A percentile compares a stretch with the other conserved stretches of the same genome.
Conservation (phyloP, 2,797 vertebrate genomes). For the Sebastes diploproa region DNA sequence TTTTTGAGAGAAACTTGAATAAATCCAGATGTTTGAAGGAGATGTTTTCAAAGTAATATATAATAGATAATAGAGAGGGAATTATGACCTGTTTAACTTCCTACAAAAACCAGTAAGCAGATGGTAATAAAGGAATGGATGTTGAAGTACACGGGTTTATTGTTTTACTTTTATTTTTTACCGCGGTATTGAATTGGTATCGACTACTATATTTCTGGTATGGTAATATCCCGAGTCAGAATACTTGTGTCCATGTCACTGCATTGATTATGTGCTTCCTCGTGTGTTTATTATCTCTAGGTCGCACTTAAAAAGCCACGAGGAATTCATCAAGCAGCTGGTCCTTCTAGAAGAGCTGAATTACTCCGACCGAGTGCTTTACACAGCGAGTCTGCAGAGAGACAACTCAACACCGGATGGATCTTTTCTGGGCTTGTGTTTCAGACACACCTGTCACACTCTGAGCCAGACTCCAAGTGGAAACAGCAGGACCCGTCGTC, state of each 20-base stretch:
- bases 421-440: conserved; percentile 26
- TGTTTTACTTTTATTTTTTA: accelerated
- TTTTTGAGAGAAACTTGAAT: too few species aligned
- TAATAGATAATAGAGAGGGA: too few species aligned
- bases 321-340: conserved; percentile 25
- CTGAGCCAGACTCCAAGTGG: conserved; percentile 26
- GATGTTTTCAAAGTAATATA: too few species aligned
- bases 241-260: neutral
- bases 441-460: conserved; percentile 50
- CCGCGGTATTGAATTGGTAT: too few species aligned
- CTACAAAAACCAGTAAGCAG: too few species aligned
- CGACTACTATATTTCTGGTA: too few species aligned
- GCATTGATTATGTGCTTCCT: neutral
- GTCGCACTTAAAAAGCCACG: neutral
- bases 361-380: conserved; percentile 1
- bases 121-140: too few species aligned
- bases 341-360: neutral
- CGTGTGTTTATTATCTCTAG: neutral
- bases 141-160: too few species aligned
- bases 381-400: neutral
- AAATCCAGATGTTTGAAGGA: too few species aligned
- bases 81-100: too few species aligned
- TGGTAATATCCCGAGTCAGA: neutral
- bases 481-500: conserved; percentile 17
- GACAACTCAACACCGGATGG: neutral